These are phyloP conservation scores for Falcaria lacertinaria DNA, from an alignment of 2,888 invertebrate species.

Conservation along the genomic window DNA sequence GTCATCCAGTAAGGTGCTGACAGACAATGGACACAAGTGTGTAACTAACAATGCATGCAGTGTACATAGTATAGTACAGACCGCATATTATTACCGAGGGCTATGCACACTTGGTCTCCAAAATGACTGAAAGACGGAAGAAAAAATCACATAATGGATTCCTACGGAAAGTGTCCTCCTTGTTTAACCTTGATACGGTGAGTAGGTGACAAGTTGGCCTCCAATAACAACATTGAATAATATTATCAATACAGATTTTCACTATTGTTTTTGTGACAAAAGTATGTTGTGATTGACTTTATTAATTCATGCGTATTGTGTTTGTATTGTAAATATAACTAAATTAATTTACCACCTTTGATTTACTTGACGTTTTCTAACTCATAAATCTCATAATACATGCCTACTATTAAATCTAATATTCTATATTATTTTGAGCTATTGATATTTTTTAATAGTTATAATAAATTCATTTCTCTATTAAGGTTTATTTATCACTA, in stretches of 20 bases:
- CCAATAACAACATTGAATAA: conserved; percentile 10
- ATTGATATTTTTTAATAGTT: too few relatives aligned
- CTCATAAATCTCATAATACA: too few relatives aligned
- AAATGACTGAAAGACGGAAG: conserved; percentile 79
- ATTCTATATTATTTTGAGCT: too few relatives aligned
- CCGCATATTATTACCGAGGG: conserved; percentile 53
- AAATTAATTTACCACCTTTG: not conserved
- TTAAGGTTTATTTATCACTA: too few relatives aligned
- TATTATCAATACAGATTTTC: conserved; percentile 1
- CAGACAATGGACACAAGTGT: conserved; percentile 72
- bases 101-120: conserved; percentile 67
- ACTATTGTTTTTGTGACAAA: conserved; percentile 2
- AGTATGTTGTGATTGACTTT: conserved; percentile 2
- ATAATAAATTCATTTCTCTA: too few relatives aligned
- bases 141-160: conserved; percentile 83
- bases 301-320: not conserved
- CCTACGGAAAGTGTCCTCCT: conserved; percentile 92
- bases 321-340: not conserved
- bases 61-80: conserved; percentile 76
- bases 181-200: conserved; percentile 93
- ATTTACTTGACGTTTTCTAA: not conserved
- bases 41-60: conserved; percentile 80
- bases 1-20: conserved; percentile 67
- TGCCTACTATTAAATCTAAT: too few relatives aligned
- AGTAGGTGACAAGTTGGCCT: conserved; percentile 59